phyloP scores from a whole-genome alignment of 2,113 vertebrate genomes.

The Regulus satrapa region DNA sequence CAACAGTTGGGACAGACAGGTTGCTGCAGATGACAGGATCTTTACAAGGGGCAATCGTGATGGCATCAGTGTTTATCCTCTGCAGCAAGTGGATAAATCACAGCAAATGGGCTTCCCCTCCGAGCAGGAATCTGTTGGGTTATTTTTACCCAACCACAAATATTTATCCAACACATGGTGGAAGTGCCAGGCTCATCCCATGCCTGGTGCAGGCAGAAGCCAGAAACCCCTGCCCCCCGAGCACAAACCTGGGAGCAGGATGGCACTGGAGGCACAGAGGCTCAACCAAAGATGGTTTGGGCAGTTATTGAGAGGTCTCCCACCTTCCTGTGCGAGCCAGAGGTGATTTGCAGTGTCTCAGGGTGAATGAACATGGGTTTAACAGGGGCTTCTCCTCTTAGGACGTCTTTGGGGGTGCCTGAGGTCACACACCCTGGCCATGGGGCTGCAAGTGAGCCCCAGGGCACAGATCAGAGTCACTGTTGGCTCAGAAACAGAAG shows the following conservation, averaged over 20 bases:
- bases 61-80: conserved; percentile 35
- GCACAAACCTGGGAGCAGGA: background rate
- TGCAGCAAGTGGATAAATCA: conserved; percentile 57
- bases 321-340: background rate
- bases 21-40: conserved; percentile 31
- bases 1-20: background rate
- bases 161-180: background rate
- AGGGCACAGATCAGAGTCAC: background rate
- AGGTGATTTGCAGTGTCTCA: background rate
- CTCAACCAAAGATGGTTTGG: background rate
- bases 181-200: background rate
- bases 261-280: background rate
- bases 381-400: background rate
- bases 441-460: background rate
- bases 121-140: background rate
- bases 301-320: background rate
- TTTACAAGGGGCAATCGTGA: conserved; percentile 19
- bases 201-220: background rate
- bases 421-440: background rate
- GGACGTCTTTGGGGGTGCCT: background rate
- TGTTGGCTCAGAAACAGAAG: background rate
- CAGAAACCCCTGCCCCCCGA: background rate
- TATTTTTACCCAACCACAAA: conserved; percentile 23
- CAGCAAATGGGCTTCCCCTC: conserved; percentile 44
- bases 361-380: background rate